Base-by-base conservation (phyloP, 2,797 vertebrate species). In the Sebastes cheni region DNA sequence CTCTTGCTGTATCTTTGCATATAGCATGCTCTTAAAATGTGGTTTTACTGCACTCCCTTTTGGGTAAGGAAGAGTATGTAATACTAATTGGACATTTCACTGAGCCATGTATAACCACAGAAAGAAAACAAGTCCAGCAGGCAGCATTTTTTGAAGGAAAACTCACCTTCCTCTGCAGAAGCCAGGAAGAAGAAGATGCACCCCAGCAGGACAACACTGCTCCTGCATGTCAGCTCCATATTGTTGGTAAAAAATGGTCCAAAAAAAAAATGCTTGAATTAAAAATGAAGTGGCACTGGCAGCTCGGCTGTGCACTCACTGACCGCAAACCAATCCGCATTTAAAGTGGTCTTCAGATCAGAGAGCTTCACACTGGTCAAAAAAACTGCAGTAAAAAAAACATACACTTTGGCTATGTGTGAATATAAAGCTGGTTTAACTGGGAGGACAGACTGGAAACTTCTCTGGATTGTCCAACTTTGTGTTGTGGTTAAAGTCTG, bases 91-190 rank as follows among this genome's bases (percentile, higher is more conserved):
- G 62, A 52, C 70, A 67, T 79, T 58, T 85, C 75, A 70, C 66
- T 67, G 65, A 72, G 55, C 59, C 74, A 20, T 69, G 61, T 1
- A 81, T 1, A 80, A 77, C 67, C 80, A 78, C 74, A 50, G 42
- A n/a, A 77, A 42, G 14, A 67, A 75, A 86, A 77, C 66, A 77
- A 72, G 46, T 75, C 30, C 14, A 22, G 62, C 14, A 22, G 66
- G 66, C 67, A 80, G 32, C 54, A 42, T 74, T 25, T 58, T n/a
- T 58, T n/a, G 14, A 25, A 29, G 13, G 18, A 73, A 22, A 34
- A 59, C 58, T 94, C 86, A 96, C 96, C 96, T 95, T 96, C 96
- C 54, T 95, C 95, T 87, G 95, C 95, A 86, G 87, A 83, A 61
- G 81, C 88, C 88, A 81, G 80, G 4, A 84, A 86, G 42, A 46